These are phyloP conservation scores for Ochropacha duplaris DNA, from an alignment of 2,888 invertebrate genomes.

Conservation along the genomic window DNA sequence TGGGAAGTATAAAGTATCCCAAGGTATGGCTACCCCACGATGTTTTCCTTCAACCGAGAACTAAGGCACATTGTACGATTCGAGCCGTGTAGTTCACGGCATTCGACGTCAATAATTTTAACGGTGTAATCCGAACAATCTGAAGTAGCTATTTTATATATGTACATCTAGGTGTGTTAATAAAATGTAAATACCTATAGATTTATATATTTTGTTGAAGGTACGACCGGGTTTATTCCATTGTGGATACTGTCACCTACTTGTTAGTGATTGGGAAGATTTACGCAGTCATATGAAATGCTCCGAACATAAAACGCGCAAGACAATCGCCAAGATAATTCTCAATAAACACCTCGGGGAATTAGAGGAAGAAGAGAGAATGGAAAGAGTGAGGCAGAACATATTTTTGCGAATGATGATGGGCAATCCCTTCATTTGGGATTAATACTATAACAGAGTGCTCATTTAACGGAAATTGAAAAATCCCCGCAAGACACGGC, in stretches of 20 bases:
- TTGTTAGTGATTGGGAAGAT: slow-evolving; percentile 24
- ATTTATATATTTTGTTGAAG: slow-evolving; percentile 28
- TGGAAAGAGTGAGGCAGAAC: not conserved
- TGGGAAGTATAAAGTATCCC: too few species aligned
- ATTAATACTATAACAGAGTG: too few species aligned
- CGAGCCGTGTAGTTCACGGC: too few species aligned
- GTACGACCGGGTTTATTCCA: slow-evolving; percentile 40
- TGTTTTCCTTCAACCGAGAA: too few species aligned
- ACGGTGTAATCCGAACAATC: too few species aligned
- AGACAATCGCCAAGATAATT: not conserved
- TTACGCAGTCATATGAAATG: not conserved
- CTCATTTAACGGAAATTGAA: too few species aligned
- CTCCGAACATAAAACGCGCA: not conserved
- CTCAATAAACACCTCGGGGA: not conserved
- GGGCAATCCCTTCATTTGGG: not conserved
- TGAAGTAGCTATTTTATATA: too few species aligned
- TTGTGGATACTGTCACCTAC: slow-evolving; percentile 49
- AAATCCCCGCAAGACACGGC: too few species aligned
- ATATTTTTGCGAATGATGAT: not conserved
- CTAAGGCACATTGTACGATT: too few species aligned
- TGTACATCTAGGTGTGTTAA: too few species aligned
- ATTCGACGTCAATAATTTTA: too few species aligned
- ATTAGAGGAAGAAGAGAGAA: not conserved
- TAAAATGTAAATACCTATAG: not conserved
- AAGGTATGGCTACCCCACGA: too few species aligned